Conservation (phyloP, 2,888 invertebrate species). For the Pegoplata infirma region DNA sequence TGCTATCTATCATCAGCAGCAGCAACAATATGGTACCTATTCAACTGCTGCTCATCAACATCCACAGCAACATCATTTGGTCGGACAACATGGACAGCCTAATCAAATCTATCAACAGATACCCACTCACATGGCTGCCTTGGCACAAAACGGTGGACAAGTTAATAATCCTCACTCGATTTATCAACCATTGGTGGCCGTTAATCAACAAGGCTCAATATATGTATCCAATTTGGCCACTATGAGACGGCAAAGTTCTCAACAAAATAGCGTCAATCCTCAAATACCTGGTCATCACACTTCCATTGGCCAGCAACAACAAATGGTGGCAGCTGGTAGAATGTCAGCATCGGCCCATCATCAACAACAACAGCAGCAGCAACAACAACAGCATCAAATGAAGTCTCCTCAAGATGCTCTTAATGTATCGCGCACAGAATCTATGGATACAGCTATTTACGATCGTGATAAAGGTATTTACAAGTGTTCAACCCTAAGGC, state of each 20-base stretch:
- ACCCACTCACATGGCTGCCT: constrained; percentile 73
- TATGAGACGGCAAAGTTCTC: constrained; percentile 75
- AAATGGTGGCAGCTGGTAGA: constrained; percentile 44
- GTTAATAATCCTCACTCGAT: constrained; percentile 76
- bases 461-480: constrained; percentile 78
- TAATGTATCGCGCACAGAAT: constrained; percentile 72
- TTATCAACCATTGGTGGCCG: constrained; percentile 75
- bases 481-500: constrained; percentile 77
- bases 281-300: constrained; percentile 72
- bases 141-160: constrained; percentile 67
- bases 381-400: constrained; percentile 57
- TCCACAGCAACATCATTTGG: constrained; percentile 72
- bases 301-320: constrained; percentile 66
- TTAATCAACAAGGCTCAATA: constrained; percentile 73
- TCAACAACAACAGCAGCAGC: constrained; percentile 67
- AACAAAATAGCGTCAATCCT: constrained; percentile 67
- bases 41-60: constrained; percentile 69
- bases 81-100: constrained; percentile 72
- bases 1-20: constrained; percentile 77
- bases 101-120: constrained; percentile 78
- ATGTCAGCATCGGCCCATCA: constrained; percentile 65
- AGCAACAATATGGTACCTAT: constrained; percentile 75
- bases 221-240: constrained; percentile 76
- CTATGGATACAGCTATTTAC: constrained; percentile 76
- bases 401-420: constrained; percentile 70